A percentile compares a stretch with the other conserved stretches of the same genome.
These are phyloP conservation scores for Gopherus evgoodei DNA, from an alignment of 2,113 vertebrate species.

Conservation along the genomic window DNA sequence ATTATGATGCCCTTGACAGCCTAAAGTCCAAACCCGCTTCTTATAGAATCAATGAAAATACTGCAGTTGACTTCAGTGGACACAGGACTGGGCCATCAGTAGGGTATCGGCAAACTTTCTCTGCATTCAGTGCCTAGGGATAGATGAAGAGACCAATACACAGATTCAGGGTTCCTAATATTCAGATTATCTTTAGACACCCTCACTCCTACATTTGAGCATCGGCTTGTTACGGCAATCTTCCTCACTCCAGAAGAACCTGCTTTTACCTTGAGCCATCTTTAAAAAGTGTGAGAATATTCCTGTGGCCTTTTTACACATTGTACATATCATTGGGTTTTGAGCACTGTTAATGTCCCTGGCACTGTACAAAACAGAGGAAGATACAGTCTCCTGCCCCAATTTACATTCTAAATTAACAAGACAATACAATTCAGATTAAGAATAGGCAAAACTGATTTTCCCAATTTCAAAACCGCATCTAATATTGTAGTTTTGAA, in stretches of 20 bases:
- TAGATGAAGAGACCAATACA: neutral
- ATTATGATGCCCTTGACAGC: neutral
- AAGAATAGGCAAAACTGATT: neutral
- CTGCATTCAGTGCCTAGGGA: neutral
- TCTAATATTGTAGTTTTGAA: neutral
- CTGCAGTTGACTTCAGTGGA: neutral
- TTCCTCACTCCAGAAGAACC: neutral
- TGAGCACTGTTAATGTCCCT: neutral
- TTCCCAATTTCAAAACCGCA: constrained; percentile 4
- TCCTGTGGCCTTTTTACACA: neutral
- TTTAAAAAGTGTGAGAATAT: neutral
- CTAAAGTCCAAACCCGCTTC: neutral
- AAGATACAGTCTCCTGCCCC: neutral
- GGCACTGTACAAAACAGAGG: neutral
- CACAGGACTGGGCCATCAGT: neutral
- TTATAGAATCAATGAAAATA: neutral
- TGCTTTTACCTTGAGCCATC: neutral
- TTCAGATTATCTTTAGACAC: neutral
- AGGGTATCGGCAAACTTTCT: neutral
- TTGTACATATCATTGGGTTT: neutral
- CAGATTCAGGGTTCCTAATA: neutral
- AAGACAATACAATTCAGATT: neutral
- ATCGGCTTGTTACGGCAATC: neutral
- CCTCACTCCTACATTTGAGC: neutral
- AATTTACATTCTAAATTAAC: constrained; percentile 29